A percentile compares a stretch with the other conserved stretches of the same genome.
phyloP scores from a whole-genome alignment of 23 tunicate genomes.

The Botrylloides violaceus region DNA sequence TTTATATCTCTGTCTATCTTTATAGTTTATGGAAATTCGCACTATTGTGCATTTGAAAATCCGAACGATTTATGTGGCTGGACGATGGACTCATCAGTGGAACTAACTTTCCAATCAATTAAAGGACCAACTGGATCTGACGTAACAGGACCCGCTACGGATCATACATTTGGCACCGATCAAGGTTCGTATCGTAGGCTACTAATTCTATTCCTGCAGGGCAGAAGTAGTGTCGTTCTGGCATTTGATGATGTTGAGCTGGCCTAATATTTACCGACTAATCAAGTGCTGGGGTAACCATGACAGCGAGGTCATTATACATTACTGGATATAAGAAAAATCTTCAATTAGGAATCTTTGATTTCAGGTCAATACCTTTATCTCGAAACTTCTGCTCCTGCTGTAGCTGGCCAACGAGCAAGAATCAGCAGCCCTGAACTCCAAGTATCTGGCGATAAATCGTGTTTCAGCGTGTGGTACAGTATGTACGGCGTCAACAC shows the following conservation, averaged over 20 bases:
- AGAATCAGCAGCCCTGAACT: slow-evolving; percentile 38
- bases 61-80: slow-evolving; percentile 43
- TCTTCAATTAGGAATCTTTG: too few relatives aligned
- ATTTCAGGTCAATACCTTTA: slow-evolving; percentile 60
- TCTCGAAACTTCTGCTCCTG: slow-evolving; percentile 77
- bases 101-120: slow-evolving; percentile 29
- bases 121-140: slow-evolving; percentile 43
- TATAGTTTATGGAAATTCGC: neutral
- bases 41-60: slow-evolving; percentile 65
- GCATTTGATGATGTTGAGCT: too few relatives aligned
- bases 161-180: slow-evolving; percentile 50
- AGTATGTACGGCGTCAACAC: slow-evolving; percentile 72
- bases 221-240: too few relatives aligned
- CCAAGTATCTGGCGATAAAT: slow-evolving; percentile 24
- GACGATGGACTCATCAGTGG: slow-evolving; percentile 38
- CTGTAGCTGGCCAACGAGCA: slow-evolving; percentile 63
- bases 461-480: slow-evolving; percentile 62
- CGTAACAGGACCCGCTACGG: slow-evolving; percentile 64
- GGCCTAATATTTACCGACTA: too few relatives aligned
- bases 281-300: too few relatives aligned
- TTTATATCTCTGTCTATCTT: neutral
- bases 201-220: too few relatives aligned
- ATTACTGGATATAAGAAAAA: too few relatives aligned
- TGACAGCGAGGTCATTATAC: too few relatives aligned
- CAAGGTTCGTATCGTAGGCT: too few relatives aligned